phyloP scores from a whole-genome alignment of 2,888 invertebrate species.

The Dione juno region DNA sequence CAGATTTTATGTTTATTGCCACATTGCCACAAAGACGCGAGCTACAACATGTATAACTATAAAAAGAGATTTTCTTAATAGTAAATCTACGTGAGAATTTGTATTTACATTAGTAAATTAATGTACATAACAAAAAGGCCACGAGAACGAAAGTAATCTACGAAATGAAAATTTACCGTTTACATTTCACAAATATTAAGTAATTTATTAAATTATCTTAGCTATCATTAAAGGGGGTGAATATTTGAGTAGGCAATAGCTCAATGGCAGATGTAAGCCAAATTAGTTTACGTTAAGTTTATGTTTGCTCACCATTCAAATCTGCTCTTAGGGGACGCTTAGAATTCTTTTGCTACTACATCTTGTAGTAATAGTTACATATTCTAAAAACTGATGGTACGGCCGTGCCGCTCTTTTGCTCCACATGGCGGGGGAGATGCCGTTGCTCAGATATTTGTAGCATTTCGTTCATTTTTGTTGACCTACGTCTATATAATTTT shows the following conservation, averaged over 20 bases:
- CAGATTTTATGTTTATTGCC: too few species aligned
- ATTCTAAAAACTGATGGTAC: too few species aligned
- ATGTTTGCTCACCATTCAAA: too few species aligned
- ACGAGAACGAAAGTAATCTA: background rate
- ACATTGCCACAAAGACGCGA: too few species aligned
- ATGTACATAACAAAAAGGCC: background rate
- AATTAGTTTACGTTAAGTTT: background rate
- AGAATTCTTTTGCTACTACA: too few species aligned
- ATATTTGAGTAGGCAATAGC: background rate
- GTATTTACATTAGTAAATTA: constrained; percentile 15
- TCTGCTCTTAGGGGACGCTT: too few species aligned
- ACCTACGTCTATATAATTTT: too few species aligned
- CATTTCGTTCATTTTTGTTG: too few species aligned
- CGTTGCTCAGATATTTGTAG: too few species aligned
- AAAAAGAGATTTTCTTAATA: background rate
- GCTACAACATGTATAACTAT: background rate
- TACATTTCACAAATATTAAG: constrained; percentile 1
- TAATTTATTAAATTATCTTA: constrained; percentile 2
- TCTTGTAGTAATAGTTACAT: too few species aligned
- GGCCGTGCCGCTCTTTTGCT: too few species aligned
- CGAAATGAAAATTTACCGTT: constrained; percentile 1
- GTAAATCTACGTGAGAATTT: background rate
- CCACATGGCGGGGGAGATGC: too few species aligned
- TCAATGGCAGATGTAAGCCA: background rate
- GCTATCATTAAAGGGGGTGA: background rate